These are phyloP conservation scores for Jacana jacana DNA, from an alignment of 2,113 vertebrate genomes.

Conservation along the genomic window DNA sequence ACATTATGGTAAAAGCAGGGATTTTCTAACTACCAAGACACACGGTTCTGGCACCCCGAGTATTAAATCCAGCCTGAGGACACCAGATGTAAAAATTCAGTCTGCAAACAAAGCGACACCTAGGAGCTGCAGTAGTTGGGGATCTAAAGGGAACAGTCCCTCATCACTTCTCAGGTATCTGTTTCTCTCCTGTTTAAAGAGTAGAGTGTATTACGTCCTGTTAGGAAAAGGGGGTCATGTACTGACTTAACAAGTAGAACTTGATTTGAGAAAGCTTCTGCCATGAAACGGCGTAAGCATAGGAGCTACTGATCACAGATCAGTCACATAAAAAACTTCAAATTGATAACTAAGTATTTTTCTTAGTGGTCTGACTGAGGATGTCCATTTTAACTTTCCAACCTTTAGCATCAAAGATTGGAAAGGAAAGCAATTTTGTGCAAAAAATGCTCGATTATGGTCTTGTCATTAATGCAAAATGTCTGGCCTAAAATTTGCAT, in stretches of 20 bases:
- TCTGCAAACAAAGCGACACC: slow-evolving; percentile 51
- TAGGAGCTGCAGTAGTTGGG: slow-evolving; percentile 12
- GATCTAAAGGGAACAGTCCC: slow-evolving; percentile 65
- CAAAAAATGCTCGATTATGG: background rate
- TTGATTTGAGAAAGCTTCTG: no score
- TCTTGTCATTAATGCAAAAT: background rate
- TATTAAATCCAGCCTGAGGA: slow-evolving; percentile 57
- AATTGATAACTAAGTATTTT: background rate
- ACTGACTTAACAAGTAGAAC: no score
- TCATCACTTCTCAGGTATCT: slow-evolving; percentile 71
- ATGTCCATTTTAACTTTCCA: background rate
- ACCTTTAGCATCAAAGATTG: background rate
- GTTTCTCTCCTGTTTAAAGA: background rate
- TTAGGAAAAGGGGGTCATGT: background rate
- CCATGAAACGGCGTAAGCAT: no score
- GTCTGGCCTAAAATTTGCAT: background rate
- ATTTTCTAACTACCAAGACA: slow-evolving; percentile 62
- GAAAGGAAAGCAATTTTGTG: background rate
- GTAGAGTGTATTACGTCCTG: background rate
- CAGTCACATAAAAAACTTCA: background rate
- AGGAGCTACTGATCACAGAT: no score
- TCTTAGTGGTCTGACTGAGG: background rate
- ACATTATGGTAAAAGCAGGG: slow-evolving; percentile 80
- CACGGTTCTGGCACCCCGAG: slow-evolving; percentile 62
- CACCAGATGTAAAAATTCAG: slow-evolving; percentile 50